phyloP scores from a whole-genome alignment of 2,113 vertebrate species.

The Tylochromis polylepis region DNA sequence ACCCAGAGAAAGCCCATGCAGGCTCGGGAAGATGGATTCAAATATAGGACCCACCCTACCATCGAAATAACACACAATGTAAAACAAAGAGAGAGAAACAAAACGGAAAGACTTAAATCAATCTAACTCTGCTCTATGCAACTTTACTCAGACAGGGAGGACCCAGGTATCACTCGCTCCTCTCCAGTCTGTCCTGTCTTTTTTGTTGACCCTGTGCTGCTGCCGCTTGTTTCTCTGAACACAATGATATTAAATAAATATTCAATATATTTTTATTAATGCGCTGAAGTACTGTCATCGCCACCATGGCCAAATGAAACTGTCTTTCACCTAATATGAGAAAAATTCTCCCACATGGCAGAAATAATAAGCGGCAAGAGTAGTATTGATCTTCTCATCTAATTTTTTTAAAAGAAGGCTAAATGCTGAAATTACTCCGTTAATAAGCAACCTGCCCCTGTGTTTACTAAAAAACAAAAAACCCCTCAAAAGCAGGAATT shows the following conservation, averaged over 20 bases:
- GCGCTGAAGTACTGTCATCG: not conserved
- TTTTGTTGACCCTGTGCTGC: not conserved
- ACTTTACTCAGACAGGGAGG: not conserved
- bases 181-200: not conserved
- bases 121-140: not conserved
- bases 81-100: not conserved
- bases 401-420: not conserved
- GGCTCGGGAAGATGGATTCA: not conserved
- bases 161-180: not conserved
- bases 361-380: not conserved
- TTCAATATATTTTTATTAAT: not conserved
- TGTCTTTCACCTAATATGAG: not conserved
- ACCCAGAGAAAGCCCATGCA: not conserved
- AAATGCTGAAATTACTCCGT: not conserved
- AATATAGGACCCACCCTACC: not conserved
- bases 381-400: not conserved
- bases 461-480: not conserved
- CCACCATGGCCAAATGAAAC: not conserved
- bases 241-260: not conserved
- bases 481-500: not conserved
- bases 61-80: too few species aligned
- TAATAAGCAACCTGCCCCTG: not conserved
- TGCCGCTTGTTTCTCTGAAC: not conserved
- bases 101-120: not conserved
- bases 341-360: not conserved